Conservation (phyloP, 2,113 vertebrate species). For the Crotalus helleri region DNA sequence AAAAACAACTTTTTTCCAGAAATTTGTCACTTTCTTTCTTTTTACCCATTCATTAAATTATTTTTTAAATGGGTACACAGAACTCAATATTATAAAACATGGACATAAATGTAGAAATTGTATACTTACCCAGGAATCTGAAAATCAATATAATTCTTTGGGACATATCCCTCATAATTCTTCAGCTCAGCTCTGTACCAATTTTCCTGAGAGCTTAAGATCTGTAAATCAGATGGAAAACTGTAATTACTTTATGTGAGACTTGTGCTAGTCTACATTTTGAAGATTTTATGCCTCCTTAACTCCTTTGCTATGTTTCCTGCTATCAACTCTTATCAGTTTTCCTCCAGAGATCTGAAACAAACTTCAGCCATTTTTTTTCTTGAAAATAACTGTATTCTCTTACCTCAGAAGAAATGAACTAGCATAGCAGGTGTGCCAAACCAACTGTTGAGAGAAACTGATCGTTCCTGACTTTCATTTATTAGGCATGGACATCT, state of each 20-base stretch:
- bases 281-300: background rate
- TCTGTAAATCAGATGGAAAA: slow-evolving; percentile 66
- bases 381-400: background rate
- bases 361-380: background rate
- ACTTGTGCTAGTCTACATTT: background rate
- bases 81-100: background rate
- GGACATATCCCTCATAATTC: slow-evolving; percentile 86
- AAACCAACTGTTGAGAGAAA: background rate
- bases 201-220: slow-evolving; percentile 82
- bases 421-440: background rate
- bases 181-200: slow-evolving; percentile 92
- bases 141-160: slow-evolving; percentile 89
- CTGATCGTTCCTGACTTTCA: background rate
- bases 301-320: background rate
- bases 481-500: background rate
- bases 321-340: background rate
- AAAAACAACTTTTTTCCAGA: background rate
- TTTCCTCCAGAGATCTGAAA: background rate
- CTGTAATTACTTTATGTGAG: background rate
- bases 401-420: background rate
- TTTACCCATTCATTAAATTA: background rate
- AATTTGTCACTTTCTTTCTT: background rate
- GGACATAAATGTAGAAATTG: background rate
- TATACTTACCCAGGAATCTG: slow-evolving; percentile 77
- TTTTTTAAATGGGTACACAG: rapidly evolving